These are phyloP conservation scores for Lagopus leucura DNA, from an alignment of 2,113 vertebrate genomes.

Conservation along the genomic window DNA sequence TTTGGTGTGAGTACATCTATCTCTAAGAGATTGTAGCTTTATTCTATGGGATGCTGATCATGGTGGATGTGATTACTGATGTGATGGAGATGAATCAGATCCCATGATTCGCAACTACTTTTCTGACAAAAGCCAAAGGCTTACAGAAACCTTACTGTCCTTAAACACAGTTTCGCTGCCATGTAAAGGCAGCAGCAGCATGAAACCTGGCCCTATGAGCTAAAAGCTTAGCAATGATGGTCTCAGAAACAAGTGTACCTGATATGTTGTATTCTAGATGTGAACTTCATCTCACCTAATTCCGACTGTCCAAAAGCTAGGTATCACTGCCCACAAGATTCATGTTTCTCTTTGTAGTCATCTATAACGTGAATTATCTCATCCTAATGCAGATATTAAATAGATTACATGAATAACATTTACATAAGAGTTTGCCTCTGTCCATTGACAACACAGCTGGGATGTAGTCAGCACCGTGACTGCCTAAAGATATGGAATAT, in stretches of 20 bases:
- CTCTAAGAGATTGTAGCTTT: neutral
- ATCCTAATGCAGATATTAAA: neutral
- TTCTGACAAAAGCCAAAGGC: neutral
- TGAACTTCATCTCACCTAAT: neutral
- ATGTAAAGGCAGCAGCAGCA: neutral
- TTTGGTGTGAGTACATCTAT: neutral
- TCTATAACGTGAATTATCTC: neutral
- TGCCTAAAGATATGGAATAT: neutral
- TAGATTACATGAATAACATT: neutral
- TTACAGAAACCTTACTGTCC: neutral
- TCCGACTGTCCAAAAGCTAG: neutral
- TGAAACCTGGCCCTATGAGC: neutral
- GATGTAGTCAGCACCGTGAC: neutral
- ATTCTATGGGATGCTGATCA: neutral
- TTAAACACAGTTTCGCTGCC: neutral
- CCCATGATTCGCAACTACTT: neutral
- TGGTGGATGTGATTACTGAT: neutral
- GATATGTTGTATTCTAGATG: neutral
- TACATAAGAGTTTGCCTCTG: neutral
- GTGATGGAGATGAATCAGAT: neutral
- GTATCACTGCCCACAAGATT: fast-evolving
- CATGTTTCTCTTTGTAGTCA: neutral
- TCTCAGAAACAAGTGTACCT: neutral
- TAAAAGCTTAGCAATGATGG: neutral
- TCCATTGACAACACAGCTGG: neutral